These are phyloP conservation scores for Lytechinus pictus DNA, from an alignment of 35 echinoderm and acorn worm species.

Conservation along the genomic window DNA sequence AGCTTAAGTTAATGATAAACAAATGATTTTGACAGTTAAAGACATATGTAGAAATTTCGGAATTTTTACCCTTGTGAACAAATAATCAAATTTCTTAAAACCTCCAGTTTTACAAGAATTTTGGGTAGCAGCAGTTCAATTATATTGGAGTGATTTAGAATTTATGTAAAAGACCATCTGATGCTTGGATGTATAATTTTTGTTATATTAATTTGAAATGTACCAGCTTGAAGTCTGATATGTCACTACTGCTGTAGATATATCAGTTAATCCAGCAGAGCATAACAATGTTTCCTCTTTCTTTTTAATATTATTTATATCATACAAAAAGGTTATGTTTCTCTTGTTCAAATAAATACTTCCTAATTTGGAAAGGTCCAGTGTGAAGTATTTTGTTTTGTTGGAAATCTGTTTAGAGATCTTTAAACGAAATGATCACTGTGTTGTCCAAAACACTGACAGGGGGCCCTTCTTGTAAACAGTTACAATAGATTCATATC, in stretches of 20 bases:
- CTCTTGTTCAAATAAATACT: constrained; percentile 52
- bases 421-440: background rate
- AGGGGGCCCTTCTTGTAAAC: too few relatives aligned
- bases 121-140: background rate
- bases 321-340: constrained; percentile 44
- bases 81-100: too few relatives aligned
- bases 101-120: background rate
- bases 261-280: background rate
- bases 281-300: constrained; percentile 38
- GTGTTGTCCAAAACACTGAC: too few relatives aligned
- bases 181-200: background rate
- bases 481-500: too few relatives aligned
- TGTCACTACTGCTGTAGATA: background rate
- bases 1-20: too few relatives aligned
- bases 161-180: background rate
- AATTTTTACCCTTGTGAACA: too few relatives aligned
- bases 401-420: background rate
- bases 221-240: background rate
- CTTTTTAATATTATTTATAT: constrained; percentile 46
- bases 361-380: constrained; percentile 45
- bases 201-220: background rate
- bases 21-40: too few relatives aligned
- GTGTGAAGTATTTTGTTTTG: background rate
- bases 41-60: too few relatives aligned
- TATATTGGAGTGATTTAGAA: background rate